Conservation (phyloP, 2,888 invertebrate genomes). For the Spicauda simplicius region DNA sequence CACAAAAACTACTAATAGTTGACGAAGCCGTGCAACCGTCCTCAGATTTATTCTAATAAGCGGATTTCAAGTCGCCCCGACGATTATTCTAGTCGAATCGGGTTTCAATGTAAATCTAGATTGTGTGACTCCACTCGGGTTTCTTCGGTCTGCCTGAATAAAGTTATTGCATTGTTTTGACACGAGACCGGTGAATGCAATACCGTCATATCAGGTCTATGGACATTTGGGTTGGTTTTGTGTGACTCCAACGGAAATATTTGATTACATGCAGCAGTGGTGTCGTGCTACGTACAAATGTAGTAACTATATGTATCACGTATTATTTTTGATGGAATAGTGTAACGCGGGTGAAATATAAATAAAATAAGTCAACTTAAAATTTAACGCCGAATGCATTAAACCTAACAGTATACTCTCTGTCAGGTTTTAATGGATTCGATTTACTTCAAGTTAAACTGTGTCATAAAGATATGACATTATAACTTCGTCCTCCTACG, state of each 20-base stretch:
- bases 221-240: conserved; percentile 28
- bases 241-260: conserved; percentile 29
- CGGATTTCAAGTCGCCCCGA: conserved; percentile 58
- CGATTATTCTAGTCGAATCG: conserved; percentile 60
- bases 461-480: too few relatives aligned
- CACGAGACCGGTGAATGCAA: conserved; percentile 22
- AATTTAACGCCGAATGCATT: too few relatives aligned
- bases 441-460: too few relatives aligned
- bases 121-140: conserved; percentile 65
- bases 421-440: too few relatives aligned
- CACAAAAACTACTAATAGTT: conserved; percentile 29
- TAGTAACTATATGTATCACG: neutral
- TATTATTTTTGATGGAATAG: too few relatives aligned
- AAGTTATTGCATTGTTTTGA: conserved; percentile 32
- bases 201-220: conserved; percentile 6
- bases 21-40: conserved; percentile 61
- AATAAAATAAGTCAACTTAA: too few relatives aligned
- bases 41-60: conserved; percentile 70
- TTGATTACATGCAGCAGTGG: conserved; percentile 7
- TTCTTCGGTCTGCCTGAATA: conserved; percentile 52
- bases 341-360: too few relatives aligned
- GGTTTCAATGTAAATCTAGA: conserved; percentile 76
- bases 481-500: too few relatives aligned
- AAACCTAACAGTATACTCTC: too few relatives aligned
- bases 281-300: neutral